phyloP scores from a whole-genome alignment of 37 sponge, comb jelly and placozoan genomes.

The Cliona cf. orientalis region DNA sequence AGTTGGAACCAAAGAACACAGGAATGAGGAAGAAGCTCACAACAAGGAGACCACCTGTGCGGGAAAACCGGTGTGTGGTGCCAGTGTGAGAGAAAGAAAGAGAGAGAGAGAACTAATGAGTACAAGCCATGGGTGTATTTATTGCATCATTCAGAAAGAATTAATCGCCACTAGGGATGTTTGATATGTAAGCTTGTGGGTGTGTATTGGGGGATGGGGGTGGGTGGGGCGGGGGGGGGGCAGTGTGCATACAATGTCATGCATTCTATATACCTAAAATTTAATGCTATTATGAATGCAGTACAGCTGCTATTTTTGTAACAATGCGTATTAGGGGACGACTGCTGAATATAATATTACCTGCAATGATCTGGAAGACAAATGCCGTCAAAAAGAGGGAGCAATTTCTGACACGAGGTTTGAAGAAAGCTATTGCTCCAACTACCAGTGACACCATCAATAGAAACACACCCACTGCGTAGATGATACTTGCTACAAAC shows the following conservation, averaged over 20 bases:
- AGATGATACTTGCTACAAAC: slow-evolving; percentile 56
- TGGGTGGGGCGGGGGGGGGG: no score
- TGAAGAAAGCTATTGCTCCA: slow-evolving; percentile 66
- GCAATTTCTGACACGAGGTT: slow-evolving; percentile 35
- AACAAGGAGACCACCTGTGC: slow-evolving; percentile 48
- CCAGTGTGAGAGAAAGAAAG: no score
- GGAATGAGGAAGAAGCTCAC: slow-evolving; percentile 58
- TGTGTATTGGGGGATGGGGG: no score
- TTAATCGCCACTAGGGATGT: no score
- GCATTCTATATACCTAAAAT: not conserved
- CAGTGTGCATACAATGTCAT: not conserved
- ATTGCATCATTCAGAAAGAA: no score
- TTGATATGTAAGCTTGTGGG: no score
- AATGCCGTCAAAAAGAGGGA: slow-evolving; percentile 64
- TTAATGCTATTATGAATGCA: not conserved
- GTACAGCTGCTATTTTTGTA: no score
- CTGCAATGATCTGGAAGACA: slow-evolving; percentile 64
- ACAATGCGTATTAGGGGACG: no score
- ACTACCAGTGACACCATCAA: slow-evolving; percentile 62
- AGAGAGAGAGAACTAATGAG: no score
- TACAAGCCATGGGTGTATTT: no score
- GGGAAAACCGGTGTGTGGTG: no score
- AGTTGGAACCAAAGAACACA: slow-evolving; percentile 62
- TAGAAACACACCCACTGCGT: slow-evolving; percentile 56
- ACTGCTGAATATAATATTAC: no score